Evolutionary conservation across 2,888 invertebrate genomes (phyloP).

Genomic region (Sinodicranocentrus sp.): DNA sequence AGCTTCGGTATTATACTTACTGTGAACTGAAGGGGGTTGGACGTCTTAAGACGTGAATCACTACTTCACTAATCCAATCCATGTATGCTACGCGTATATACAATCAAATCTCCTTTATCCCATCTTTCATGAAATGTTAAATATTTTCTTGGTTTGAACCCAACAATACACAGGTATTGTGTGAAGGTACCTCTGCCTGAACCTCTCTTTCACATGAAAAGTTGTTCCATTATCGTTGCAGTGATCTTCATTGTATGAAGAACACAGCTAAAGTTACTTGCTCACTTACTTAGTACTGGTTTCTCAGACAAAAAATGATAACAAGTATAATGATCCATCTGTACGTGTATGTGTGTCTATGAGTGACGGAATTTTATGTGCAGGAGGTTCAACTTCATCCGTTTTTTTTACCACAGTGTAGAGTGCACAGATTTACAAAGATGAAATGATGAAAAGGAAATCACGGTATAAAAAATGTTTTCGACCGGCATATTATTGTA

Average conservation of each 20-base stretch:
- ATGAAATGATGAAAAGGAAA: conserved; percentile 34
- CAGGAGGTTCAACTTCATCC: neutral
- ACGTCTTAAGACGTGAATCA: neutral
- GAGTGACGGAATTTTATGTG: neutral
- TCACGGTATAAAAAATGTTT: neutral
- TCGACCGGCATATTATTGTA: neutral
- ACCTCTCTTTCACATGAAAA: conserved; percentile 36
- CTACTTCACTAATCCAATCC: neutral
- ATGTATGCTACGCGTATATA: neutral
- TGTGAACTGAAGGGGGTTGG: neutral
- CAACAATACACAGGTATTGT: conserved; percentile 21
- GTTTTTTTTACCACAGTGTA: neutral
- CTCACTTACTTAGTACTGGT: conserved; percentile 17
- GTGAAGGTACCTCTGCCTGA: conserved; percentile 36
- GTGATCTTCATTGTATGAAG: conserved; percentile 34
- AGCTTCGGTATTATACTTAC: neutral
- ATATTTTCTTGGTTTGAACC: conserved; percentile 20
- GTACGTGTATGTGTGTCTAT: neutral
- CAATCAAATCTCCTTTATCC: conserved; percentile 11
- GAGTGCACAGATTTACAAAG: neutral
- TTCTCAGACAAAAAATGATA: conserved; percentile 28
- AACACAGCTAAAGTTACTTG: conserved; percentile 12
- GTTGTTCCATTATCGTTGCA: conserved; percentile 27
- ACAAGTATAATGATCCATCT: conserved; percentile 18
- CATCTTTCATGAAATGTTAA: conserved; percentile 18